phyloP scores from a whole-genome alignment of 2,113 vertebrate genomes.

The Lagopus leucura region DNA sequence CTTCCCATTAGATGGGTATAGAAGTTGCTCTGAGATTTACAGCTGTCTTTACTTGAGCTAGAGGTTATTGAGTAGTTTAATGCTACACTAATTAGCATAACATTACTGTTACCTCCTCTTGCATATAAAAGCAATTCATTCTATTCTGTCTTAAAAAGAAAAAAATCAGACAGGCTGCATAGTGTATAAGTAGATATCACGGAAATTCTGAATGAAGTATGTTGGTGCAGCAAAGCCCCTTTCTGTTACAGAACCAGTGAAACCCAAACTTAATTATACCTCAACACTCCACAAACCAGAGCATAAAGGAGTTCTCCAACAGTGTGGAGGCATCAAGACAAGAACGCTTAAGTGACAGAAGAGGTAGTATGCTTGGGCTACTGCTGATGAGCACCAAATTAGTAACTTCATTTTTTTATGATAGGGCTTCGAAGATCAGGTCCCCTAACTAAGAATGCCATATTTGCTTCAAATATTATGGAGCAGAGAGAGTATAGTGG shows the following conservation, averaged over 20 bases:
- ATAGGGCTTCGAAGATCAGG: neutral
- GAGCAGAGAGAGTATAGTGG: neutral
- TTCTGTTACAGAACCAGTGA: neutral
- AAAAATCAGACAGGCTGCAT: neutral
- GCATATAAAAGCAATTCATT: neutral
- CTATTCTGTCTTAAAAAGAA: neutral
- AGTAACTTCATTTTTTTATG: neutral
- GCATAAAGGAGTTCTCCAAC: neutral
- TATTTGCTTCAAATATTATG: neutral
- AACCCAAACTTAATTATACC: neutral
- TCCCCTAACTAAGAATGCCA: neutral
- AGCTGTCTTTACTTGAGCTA: neutral
- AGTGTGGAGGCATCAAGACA: neutral
- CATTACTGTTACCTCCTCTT: neutral
- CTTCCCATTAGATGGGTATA: neutral
- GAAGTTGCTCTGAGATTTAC: neutral
- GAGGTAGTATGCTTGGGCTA: neutral
- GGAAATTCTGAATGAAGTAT: neutral
- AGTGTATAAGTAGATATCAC: neutral
- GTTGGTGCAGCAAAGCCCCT: neutral
- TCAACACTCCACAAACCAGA: fast-evolving
- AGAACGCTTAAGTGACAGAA: neutral
- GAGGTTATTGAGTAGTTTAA: neutral
- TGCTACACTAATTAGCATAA: neutral
- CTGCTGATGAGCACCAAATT: neutral